These are phyloP conservation scores for Zenarchopterus dispar DNA, from an alignment of 2,797 vertebrate genomes.

Conservation along the genomic window DNA sequence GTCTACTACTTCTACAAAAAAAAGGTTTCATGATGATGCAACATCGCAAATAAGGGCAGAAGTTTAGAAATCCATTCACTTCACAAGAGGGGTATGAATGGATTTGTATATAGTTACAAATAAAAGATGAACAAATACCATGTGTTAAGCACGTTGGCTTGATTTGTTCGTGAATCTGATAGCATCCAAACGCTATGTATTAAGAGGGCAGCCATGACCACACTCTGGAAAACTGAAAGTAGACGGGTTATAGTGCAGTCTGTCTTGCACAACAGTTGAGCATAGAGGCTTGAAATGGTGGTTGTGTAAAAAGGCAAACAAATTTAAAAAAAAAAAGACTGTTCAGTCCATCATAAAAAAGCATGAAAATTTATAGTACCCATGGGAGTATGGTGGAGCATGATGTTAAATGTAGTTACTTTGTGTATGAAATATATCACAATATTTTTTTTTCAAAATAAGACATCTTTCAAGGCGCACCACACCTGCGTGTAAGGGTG, in stretches of 20 bases:
- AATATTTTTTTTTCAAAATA: slow-evolving; percentile 21
- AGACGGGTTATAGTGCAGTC: slow-evolving; percentile 29
- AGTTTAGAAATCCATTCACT: slow-evolving; percentile 22
- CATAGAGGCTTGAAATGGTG: slow-evolving; percentile 47
- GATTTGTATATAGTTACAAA: slow-evolving; percentile 21
- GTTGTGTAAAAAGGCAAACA: slow-evolving; percentile 59
- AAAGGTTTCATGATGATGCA: slow-evolving; percentile 18
- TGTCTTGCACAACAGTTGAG: slow-evolving; percentile 51
- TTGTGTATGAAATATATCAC: slow-evolving; percentile 3
- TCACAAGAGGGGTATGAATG: slow-evolving; percentile 5
- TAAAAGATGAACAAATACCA: neutral
- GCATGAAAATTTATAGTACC: slow-evolving; percentile 6
- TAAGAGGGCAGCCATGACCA: slow-evolving; percentile 32
- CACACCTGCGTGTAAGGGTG: slow-evolving; percentile 30
- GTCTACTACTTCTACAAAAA: slow-evolving; percentile 4
- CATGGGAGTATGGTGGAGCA: neutral
- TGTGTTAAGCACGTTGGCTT: slow-evolving; percentile 16
- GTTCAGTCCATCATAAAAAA: slow-evolving; percentile 16
- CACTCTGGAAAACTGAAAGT: slow-evolving; percentile 11
- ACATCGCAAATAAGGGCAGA: slow-evolving; percentile 34
- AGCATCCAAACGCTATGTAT: slow-evolving; percentile 9
- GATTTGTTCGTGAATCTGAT: slow-evolving; percentile 30
- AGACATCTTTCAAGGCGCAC: slow-evolving; percentile 35
- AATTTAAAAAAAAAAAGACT: slow-evolving; percentile 16
- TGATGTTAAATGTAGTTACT: slow-evolving; percentile 2